Base-by-base conservation (phyloP, 2,113 vertebrate species). In the Bos javanicus region DNA sequence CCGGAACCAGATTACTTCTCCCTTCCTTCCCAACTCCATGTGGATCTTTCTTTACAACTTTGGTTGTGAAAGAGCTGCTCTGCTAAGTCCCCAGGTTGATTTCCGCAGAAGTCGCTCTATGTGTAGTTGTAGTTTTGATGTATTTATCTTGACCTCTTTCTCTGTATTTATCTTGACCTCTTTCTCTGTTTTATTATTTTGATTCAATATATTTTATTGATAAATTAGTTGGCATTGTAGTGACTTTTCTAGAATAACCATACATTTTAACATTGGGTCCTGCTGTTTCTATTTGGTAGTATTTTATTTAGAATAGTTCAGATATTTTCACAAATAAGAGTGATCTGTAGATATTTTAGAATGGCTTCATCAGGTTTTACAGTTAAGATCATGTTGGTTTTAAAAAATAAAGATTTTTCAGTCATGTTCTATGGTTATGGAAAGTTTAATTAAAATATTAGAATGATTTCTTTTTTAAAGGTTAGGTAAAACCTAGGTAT, bases 401-500 rank as follows among this genome's bases (percentile, higher is more conserved):
- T 60, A 71, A 54, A 56, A 94, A 94, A 96, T 67, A 21, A 50
- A 71, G 50, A 52, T 46, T 46, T 91, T 85, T 86, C 17, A 23
- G 8, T 88, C 13, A 48, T 78, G 25, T 46, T 48, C 36, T 92
- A 23, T 81, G 19, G 8, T 62, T 94, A 16, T 62, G 30, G 25
- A 81, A 60, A 39, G 16, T 54, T 60, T 56, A 85, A 88, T 52
- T 84, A 80, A 88, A 97, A 46, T 96, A 23, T 33, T 86, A 2
- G 39, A 89, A 91, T 97, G 54, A 50, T 39, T 93, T 87, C 4
- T 91, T 94, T 43, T 94, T 84, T 54, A 88, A 74, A 83, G 26
- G 3, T 84, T 76, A 88, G 33, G 46, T 93, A 54, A 91, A 95
- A 56, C 4, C 39, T 39, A 39, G 39, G 39, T 39, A 39, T 39